Evolutionary conservation across 2,797 vertebrate genomes (phyloP), one percentile per base, ranked within the genome.

Genomic region (Silurus lanzhouensis): DNA sequence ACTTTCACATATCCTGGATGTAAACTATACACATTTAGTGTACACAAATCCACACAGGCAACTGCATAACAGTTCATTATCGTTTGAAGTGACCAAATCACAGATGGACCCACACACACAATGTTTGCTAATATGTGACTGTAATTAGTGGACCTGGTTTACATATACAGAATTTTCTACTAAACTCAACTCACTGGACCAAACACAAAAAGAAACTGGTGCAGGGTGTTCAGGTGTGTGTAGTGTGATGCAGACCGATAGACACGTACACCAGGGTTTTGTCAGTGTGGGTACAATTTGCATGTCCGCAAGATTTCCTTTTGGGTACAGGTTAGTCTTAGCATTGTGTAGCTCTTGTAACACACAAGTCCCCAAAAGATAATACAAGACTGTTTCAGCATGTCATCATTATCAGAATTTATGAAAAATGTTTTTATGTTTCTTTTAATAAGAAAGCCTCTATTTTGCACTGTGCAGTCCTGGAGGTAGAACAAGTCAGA

Each of bases 391-490:
- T 46, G 48, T 74, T 22, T 74, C 57, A 44, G 7, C 48, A 52
- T 46, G 31, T 76, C 44, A 31, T 86, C 22, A 46, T 48, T 71
- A 71, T 83, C 64, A 46, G 58, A 79, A 15, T 12, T 63, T 79
- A 13, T 25, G 48, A 78, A 82, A 55, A 64, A 10, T 60, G 12
- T 52, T 78, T 52, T 60, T 76, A 20, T 66, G 60, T 52, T 76
- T 55, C 55, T 66, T 84, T 70, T 70, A 22, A n/a, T 66, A 84
- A 48, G n/a, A 64, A 81, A 57, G 60, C 7, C 46, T 67, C 78
- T 9, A 46, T 61, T 20, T 77, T 88, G 84, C 85, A 84, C 61
- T 87, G 82, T 87, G 82, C 78, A 87, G 64, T 79, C 48, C 72
- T 67, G 58, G 52, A 75, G 68, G 88, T 46, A 84, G 85, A 86